Percentiles rank a stretch among this genome's conserved stretches.
These are phyloP conservation scores for Threskiornis aethiopicus DNA, from an alignment of 2,797 vertebrate genomes.

Conservation along the genomic window DNA sequence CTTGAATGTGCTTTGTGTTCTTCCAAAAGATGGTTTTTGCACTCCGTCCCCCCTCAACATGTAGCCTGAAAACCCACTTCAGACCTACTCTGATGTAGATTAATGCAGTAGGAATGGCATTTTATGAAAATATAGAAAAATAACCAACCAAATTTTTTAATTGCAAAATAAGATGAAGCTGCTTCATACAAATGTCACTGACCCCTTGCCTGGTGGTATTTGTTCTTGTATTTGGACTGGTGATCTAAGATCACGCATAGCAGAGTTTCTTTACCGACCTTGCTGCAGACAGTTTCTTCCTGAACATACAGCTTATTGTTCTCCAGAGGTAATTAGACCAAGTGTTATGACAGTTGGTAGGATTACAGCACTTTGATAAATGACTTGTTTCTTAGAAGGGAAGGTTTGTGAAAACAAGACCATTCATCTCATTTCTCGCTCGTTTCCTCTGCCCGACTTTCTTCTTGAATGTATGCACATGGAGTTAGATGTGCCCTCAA, in stretches of 20 bases:
- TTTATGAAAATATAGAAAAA: neutral
- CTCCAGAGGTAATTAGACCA: constrained; percentile 71
- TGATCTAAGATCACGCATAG: neutral
- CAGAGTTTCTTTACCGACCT: neutral
- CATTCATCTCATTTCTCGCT: constrained; percentile 53
- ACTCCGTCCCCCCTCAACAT: accelerated
- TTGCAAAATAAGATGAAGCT: neutral
- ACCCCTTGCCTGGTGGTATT: neutral
- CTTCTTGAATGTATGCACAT: neutral
- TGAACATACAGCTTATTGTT: constrained; percentile 63
- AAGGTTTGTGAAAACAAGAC: constrained; percentile 81
- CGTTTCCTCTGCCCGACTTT: constrained; percentile 3
- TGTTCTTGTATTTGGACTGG: constrained; percentile 9
- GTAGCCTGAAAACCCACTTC: neutral
- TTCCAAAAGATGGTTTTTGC: neutral
- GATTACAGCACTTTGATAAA: constrained; percentile 81
- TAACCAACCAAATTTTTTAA: neutral
- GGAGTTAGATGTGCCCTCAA: neutral
- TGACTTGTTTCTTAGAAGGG: constrained; percentile 81
- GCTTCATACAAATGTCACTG: neutral
- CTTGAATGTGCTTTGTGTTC: neutral
- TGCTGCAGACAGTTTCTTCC: constrained; percentile 38
- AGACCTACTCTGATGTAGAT: neutral
- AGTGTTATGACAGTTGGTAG: constrained; percentile 71
- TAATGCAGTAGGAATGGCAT: neutral